Percentiles rank a stretch among this genome's conserved stretches.
These are phyloP conservation scores for Sinohyriopsis cumingii DNA, from an alignment of 2,888 invertebrate genomes.

Conservation along the genomic window DNA sequence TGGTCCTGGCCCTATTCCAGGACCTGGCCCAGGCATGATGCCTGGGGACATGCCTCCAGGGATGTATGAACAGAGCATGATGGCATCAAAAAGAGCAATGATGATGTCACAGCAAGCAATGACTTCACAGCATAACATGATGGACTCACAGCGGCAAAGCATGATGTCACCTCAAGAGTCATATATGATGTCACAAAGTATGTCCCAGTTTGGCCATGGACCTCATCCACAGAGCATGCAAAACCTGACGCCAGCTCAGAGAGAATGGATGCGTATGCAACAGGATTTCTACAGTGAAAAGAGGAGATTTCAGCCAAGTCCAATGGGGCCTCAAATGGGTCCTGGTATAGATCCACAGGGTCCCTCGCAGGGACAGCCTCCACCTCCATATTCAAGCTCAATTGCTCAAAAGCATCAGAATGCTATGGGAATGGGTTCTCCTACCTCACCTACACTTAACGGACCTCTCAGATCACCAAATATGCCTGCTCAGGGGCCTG, in stretches of 20 bases:
- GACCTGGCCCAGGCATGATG: slow-evolving; percentile 47
- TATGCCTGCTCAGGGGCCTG: slow-evolving; percentile 44
- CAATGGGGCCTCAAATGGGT: slow-evolving; percentile 1
- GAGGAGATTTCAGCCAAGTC: slow-evolving; percentile 34
- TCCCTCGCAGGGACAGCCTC: slow-evolving; percentile 37
- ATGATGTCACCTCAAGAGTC: slow-evolving; percentile 51
- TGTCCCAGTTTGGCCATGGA: slow-evolving; percentile 53
- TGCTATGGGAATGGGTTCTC: slow-evolving; percentile 56
- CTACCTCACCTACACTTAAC: slow-evolving; percentile 67
- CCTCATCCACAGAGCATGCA: slow-evolving; percentile 63
- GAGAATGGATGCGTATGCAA: slow-evolving; percentile 93
- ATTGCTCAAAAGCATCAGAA: slow-evolving; percentile 62
- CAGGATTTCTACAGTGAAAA: slow-evolving; percentile 78
- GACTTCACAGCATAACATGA: slow-evolving; percentile 49
- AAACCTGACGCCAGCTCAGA: slow-evolving; percentile 76
- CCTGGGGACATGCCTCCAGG: slow-evolving; percentile 50
- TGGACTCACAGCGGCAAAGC: slow-evolving; percentile 40
- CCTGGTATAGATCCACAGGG: slow-evolving; percentile 21
- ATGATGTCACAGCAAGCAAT: slow-evolving; percentile 50
- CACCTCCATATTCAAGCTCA: slow-evolving; percentile 63
- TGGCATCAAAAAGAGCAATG: slow-evolving; percentile 54
- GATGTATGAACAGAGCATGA: slow-evolving; percentile 56
- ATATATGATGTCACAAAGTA: slow-evolving; percentile 57
- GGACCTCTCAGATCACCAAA: slow-evolving; percentile 56
- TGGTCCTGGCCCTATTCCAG: slow-evolving; percentile 37